Base-by-base conservation (phyloP, 35 echinoderm and acorn worm genomes). In the Acanthaster planci region DNA sequence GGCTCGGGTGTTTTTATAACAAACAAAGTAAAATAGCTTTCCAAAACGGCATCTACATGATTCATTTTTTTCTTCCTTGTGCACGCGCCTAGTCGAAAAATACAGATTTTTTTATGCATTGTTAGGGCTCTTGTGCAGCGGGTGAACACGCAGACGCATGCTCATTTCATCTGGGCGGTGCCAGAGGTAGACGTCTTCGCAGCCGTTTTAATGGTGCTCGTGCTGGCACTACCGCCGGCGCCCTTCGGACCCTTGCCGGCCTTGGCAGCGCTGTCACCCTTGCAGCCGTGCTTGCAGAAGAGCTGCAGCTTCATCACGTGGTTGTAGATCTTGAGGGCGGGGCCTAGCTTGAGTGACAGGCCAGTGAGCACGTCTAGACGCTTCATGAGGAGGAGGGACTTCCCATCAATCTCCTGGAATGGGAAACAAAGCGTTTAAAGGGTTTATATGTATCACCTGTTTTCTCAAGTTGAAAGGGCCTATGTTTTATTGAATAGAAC, bases 371-470 rank as follows among this genome's bases (percentile, higher is more conserved):
- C 96, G 78, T 99, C 96, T 8, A 77, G 77, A 0, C 96, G 80
- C 53, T 91, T 93, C 52, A 99, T 53, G 40, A 99, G 79, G 36
- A 99, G 86, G 5, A 99, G 89, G 7, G 96, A 92, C 39, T 94
- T 86, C n/a, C 96, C 96, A 47, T 99, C 96, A 58, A 99, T 99
- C 83, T 99, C 96, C 96, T 99, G 81, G 36, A 47, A 87, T 5
- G 56, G 36, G 51, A 42, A 83, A 59, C 21, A 0, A 12, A 47
- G 4, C 4, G 12, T 47, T 47, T 47, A 47, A 6, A 47, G 12
- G 42, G 42, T 47, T 12, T 47, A 47, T 4, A 6, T 47, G 42
- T 47, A 47, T 47, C 42, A 6, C 12, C 42, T n/a, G n/a, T n/a
- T n/a, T 47, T 47, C 12, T 47, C 42, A 47, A 47, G 12, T 47